Evolutionary conservation across 2,888 invertebrate genomes (phyloP), one percentile per base, ranked within the genome.

Genomic region (Scaptomyza reducta): DNA sequence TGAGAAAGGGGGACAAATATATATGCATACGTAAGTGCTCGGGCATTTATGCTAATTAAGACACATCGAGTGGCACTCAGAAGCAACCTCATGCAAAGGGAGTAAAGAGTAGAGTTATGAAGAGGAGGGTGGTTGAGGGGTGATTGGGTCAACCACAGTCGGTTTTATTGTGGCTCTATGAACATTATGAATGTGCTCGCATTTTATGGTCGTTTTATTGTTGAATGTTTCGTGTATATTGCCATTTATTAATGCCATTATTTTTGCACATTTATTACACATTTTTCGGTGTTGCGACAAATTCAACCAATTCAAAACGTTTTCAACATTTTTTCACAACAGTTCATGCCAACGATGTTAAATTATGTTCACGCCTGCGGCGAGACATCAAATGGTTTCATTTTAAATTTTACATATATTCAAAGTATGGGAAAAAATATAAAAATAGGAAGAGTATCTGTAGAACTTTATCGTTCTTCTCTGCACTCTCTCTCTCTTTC

Each of bases 41-140:
- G 29, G 58, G 35, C 71, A 80, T 80, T 82, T 87, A 82, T 82
- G 82, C 82, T 82, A 82, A 82, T 82, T 82, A 82, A 82, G 87
- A 86, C 81, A 82, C 87, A 83, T 83, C 81, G 65, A 74, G 44
- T 45, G 63, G 45, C 62, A 35, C 53, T 63, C 58, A 25, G 44
- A 3, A 35, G 46, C 42, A n/a, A 25, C 42, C 27, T 22, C 22
- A 29, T 6, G 16, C 10, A 16, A 22, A 22, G 22, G 22, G 22
- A 22, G 22, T 22, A 3, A 22, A 22, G 22, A 22, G 22, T 22
- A 22, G 22, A 22, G 22, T 2, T 4, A 3, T 7, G 35, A 6
- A 7, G 7, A 7, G 27, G 7, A 38, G 45, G 38, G 3, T 22
- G 14, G 4, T 10, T 41, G n/a, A 25, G 44, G 31, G 7, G 31